These are phyloP conservation scores for Ctenopoma kingsleyae DNA, from an alignment of 2,797 vertebrate species.

Conservation along the genomic window DNA sequence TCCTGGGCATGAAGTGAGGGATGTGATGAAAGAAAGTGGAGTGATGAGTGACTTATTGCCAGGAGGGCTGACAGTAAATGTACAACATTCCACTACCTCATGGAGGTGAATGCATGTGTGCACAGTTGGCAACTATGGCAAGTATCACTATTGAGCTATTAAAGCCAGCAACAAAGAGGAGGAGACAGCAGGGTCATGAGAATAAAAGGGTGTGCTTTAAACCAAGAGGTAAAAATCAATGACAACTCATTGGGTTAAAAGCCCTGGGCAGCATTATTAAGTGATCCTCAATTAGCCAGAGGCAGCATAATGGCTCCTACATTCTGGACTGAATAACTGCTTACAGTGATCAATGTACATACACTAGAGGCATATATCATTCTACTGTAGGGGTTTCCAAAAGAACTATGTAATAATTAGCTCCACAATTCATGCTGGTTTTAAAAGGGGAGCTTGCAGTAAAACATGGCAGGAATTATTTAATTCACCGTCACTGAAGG, in stretches of 20 bases:
- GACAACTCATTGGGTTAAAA: conserved; percentile 82
- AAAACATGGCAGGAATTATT: not conserved
- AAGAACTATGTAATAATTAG: conserved; percentile 15
- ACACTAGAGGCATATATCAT: conserved; percentile 43
- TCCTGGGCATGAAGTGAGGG: conserved; percentile 27
- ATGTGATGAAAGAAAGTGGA: conserved; percentile 61
- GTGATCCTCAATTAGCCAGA: conserved; percentile 76
- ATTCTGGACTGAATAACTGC: conserved; percentile 46
- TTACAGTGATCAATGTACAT: conserved; percentile 45
- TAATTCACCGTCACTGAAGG: not conserved
- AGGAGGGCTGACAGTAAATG: conserved; percentile 67
- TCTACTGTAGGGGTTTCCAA: conserved; percentile 21
- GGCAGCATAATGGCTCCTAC: conserved; percentile 59
- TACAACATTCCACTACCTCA: conserved; percentile 73
- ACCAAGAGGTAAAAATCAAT: conserved; percentile 78
- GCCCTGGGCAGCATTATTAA: conserved; percentile 75
- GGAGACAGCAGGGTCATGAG: conserved; percentile 55
- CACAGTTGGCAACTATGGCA: conserved; percentile 52
- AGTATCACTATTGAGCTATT: conserved; percentile 67
- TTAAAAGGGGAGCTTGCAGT: conserved; percentile 8
- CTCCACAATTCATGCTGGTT: conserved; percentile 16
- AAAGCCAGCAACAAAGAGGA: conserved; percentile 50
- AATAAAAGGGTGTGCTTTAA: conserved; percentile 52
- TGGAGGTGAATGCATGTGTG: conserved; percentile 51
- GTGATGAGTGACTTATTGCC: conserved; percentile 71